Percentiles rank a stretch among this genome's conserved stretches.
Conservation (phyloP, 2,113 vertebrate genomes). For the Pavo muticus region DNA sequence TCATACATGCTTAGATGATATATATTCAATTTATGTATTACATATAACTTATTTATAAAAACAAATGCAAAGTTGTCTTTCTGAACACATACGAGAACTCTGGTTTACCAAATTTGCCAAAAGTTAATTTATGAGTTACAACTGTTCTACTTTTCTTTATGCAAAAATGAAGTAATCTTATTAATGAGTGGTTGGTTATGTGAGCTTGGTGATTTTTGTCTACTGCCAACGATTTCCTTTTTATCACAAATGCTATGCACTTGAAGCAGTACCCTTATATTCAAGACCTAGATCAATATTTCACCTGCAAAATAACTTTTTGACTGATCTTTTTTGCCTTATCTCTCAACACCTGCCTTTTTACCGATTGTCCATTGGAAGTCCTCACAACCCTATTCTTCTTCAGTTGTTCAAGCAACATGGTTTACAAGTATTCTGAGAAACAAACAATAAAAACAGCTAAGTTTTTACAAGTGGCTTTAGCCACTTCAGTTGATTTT, state of each 20-base stretch:
- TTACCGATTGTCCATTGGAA: neutral
- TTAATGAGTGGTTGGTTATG: neutral
- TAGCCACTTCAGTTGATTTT: neutral
- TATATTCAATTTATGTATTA: neutral
- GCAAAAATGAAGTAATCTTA: neutral
- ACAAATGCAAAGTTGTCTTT: neutral
- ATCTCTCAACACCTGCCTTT: neutral
- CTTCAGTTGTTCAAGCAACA: neutral
- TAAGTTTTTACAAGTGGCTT: neutral
- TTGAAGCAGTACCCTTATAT: neutral
- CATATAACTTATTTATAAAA: neutral
- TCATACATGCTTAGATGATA: neutral
- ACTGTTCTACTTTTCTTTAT: neutral
- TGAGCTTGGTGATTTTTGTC: neutral
- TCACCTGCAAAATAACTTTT: neutral
- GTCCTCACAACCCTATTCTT: neutral
- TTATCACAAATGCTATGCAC: neutral
- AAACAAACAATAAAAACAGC: rapidly evolving
- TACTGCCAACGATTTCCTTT: neutral
- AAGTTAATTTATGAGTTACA: neutral
- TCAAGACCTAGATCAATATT: neutral
- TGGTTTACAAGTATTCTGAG: neutral
- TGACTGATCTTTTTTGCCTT: neutral
- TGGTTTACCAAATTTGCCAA: neutral
- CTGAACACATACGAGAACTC: neutral